A percentile compares a stretch with the other conserved stretches of the same genome.
phyloP scores from a whole-genome alignment of 2,113 vertebrate species.

The Myotis yumanensis region DNA sequence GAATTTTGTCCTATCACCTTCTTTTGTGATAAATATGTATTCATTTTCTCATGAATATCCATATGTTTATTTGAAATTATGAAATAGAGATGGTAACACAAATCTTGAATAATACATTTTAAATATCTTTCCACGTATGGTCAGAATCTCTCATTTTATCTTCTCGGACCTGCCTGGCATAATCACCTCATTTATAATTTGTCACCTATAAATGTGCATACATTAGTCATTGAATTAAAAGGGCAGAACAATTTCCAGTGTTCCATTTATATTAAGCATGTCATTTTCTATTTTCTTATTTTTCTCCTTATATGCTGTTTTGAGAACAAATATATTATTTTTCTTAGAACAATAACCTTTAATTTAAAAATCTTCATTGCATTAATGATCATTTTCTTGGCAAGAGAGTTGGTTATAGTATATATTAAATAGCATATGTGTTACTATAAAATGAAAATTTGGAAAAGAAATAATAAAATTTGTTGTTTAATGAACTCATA shows the following conservation, averaged over 20 bases:
- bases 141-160: background rate
- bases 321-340: slow-evolving; percentile 1
- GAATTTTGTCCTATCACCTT: background rate
- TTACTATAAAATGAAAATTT: background rate
- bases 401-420: background rate
- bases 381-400: slow-evolving; percentile 31
- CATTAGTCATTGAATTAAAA: slow-evolving; percentile 65
- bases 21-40: slow-evolving; percentile 37
- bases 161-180: background rate
- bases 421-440: background rate
- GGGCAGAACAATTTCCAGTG: slow-evolving; percentile 38
- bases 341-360: slow-evolving; percentile 8
- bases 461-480: background rate
- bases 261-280: slow-evolving; percentile 42
- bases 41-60: slow-evolving; percentile 18
- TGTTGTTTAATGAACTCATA: background rate
- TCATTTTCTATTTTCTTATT: slow-evolving; percentile 48
- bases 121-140: slow-evolving; percentile 8
- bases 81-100: background rate
- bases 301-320: slow-evolving; percentile 1
- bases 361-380: background rate
- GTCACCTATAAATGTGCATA: slow-evolving; percentile 39
- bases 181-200: slow-evolving; percentile 50
- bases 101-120: background rate
- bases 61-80: slow-evolving; percentile 18